Evolutionary conservation across 1,140 invertebrate species (phyloP).

Genomic region (Rhagoletis zephyria): DNA sequence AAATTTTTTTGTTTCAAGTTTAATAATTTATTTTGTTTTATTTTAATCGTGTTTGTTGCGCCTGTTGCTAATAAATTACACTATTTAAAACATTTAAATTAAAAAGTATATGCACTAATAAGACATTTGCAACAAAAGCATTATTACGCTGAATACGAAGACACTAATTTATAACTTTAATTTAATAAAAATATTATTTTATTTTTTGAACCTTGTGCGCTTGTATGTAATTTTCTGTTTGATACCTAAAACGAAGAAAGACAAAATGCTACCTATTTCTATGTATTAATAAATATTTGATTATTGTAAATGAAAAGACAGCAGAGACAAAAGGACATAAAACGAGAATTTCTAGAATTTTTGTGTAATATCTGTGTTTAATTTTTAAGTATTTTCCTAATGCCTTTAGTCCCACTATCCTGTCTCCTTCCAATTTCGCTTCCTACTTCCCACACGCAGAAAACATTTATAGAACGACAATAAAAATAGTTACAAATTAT

Average conservation of each 20-base stretch:
- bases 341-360: not conserved
- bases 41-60: not conserved
- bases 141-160: not conserved
- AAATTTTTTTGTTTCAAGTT: not conserved
- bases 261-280: not conserved
- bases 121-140: not conserved
- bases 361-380: constrained; percentile 19
- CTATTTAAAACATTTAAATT: not conserved
- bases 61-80: constrained; percentile 12
- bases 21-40: constrained; percentile 8
- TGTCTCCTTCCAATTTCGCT: not conserved
- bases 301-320: constrained; percentile 38
- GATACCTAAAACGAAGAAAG: not conserved
- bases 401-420: not conserved
- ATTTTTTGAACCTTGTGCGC: constrained; percentile 14
- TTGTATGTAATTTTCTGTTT: constrained; percentile 26
- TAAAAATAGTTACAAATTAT: not conserved
- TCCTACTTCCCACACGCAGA: not conserved
- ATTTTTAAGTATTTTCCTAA: not conserved
- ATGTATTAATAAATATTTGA: constrained; percentile 44
- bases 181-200: constrained; percentile 15
- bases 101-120: not conserved
- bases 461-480: not conserved
- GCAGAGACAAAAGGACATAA: constrained; percentile 3
- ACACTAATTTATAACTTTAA: constrained; percentile 44